These are phyloP conservation scores for Mercenaria mercenaria DNA, from an alignment of 1,140 invertebrate species.

Conservation along the genomic window DNA sequence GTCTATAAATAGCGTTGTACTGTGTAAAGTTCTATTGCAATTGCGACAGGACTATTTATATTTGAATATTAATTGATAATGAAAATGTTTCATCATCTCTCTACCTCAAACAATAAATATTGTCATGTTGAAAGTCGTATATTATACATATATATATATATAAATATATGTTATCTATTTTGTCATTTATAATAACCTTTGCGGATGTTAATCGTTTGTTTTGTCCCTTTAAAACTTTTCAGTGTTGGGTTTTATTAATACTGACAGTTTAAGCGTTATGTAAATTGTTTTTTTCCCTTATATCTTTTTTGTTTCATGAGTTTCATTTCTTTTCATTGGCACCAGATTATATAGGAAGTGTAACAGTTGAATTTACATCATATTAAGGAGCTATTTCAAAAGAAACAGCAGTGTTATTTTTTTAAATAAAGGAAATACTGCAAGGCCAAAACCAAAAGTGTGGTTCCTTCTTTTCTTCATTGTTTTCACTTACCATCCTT, in stretches of 20 bases:
- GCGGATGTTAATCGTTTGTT: background rate
- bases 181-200: background rate
- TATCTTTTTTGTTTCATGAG: no score
- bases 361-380: no score
- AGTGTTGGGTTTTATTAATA: background rate
- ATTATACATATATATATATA: conserved; percentile 24
- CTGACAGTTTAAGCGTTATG: no score
- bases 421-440: no score
- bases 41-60: background rate
- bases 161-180: conserved; percentile 30
- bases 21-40: background rate
- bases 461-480: no score
- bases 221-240: background rate
- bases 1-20: background rate
- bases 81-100: conserved; percentile 2
- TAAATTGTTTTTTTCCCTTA: no score
- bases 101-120: conserved; percentile 18
- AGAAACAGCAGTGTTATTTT: no score
- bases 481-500: no score
- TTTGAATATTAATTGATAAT: conserved; percentile 30
- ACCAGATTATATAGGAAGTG: no score
- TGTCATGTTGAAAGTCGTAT: conserved; percentile 33
- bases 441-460: no score
- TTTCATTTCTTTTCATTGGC: no score
- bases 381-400: no score